These are phyloP conservation scores for Osmoderma eremita DNA, from an alignment of 2,888 invertebrate species.

Conservation along the genomic window DNA sequence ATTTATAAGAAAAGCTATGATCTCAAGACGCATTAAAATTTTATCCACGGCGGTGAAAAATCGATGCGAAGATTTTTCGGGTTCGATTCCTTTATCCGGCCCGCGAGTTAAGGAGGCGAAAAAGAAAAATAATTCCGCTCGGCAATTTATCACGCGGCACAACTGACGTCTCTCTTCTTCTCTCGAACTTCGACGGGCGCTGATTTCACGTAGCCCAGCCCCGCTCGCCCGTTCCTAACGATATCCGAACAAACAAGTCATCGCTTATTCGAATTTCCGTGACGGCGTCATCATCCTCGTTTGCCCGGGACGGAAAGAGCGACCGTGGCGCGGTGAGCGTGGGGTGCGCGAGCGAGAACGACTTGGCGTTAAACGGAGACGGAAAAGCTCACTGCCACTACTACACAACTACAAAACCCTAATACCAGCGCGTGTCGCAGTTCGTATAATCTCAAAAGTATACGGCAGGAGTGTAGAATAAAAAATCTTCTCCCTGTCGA, in stretches of 20 bases:
- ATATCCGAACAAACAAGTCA: conserved; percentile 42
- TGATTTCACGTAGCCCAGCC: conserved; percentile 34
- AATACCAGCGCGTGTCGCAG: conserved; percentile 39
- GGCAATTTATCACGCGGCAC: conserved; percentile 31
- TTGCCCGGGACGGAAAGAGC: conserved; percentile 26
- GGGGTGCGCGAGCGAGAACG: conserved; percentile 21
- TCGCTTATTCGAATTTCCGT: conserved; percentile 41
- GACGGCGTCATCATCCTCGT: conserved; percentile 38
- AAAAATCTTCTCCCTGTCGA: conserved; percentile 1
- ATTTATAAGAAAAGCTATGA: no score
- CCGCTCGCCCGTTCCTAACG: conserved; percentile 37
- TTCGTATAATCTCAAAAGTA: conserved; percentile 34
- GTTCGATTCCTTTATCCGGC: not conserved
- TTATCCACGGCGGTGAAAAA: not conserved
- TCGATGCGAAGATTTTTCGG: conserved; percentile 7
- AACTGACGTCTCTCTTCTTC: conserved; percentile 20
- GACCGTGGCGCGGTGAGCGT: conserved; percentile 8
- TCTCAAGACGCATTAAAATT: not conserved
- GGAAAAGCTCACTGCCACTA: not conserved
- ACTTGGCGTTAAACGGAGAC: conserved; percentile 10
- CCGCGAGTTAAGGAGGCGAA: conserved; percentile 11
- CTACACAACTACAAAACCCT: conserved; percentile 31
- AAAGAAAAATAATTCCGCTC: conserved; percentile 31
- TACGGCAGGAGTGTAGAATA: conserved; percentile 28
- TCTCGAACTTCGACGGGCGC: conserved; percentile 18